Percentiles rank a stretch among this genome's conserved stretches.
Evolutionary conservation across 2,888 invertebrate genomes (phyloP).

Genomic region (Antheraea assamensis): DNA sequence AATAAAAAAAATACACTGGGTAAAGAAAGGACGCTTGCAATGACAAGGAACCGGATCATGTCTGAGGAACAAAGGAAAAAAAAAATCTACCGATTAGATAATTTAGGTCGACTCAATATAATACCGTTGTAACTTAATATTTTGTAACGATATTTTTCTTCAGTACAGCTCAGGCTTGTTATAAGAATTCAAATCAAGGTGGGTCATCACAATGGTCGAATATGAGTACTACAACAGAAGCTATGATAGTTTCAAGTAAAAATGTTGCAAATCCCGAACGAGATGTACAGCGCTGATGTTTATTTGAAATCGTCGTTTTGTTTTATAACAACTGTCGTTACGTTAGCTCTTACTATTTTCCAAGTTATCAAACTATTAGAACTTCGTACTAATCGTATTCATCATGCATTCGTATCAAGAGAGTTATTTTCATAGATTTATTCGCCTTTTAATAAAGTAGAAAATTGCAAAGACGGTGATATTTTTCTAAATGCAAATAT

Average conservation of each 20-base stretch:
- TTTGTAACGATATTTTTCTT: not conserved
- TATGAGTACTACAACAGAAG: not conserved
- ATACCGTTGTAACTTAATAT: no score
- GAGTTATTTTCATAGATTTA: not conserved
- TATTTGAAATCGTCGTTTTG: constrained; percentile 28
- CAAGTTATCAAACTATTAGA: not conserved
- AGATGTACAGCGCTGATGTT: constrained; percentile 25
- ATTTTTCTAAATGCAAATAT: no score
- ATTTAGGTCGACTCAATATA: no score
- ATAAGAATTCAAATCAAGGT: not conserved
- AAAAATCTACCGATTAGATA: no score
- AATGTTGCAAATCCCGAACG: not conserved
- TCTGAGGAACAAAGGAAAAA: no score
- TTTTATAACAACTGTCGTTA: constrained; percentile 32
- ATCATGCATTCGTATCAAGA: not conserved
- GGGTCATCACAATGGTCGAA: not conserved
- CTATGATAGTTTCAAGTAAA: not conserved
- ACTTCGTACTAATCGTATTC: no score
- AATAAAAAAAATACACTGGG: no score
- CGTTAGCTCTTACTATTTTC: constrained; percentile 25
- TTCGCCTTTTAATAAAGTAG: no score
- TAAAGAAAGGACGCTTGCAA: no score
- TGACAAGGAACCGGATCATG: no score
- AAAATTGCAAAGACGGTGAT: no score
- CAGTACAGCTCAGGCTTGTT: not conserved